Evolutionary conservation across 2,888 invertebrate species (phyloP).

Genomic region (Drosophila borealis): DNA sequence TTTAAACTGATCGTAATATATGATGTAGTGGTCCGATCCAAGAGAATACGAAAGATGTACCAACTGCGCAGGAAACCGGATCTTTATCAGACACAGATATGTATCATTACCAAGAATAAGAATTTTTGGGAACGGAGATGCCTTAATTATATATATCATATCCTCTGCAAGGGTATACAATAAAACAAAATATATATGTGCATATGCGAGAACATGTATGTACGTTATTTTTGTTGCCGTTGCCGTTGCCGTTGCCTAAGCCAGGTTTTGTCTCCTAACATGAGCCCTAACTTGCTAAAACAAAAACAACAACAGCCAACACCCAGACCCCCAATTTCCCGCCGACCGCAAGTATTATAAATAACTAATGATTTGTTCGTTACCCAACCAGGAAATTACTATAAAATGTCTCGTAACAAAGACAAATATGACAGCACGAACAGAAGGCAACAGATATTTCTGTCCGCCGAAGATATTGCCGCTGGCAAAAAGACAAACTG

Average conservation of each 20-base stretch:
- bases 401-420: constrained; percentile 91
- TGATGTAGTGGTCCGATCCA: too few species aligned
- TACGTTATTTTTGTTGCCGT: constrained; percentile 57
- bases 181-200: constrained; percentile 26
- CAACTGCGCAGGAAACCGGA: too few species aligned
- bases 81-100: too few species aligned
- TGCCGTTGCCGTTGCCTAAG: constrained; percentile 52
- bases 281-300: constrained; percentile 78
- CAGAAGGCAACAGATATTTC: constrained; percentile 94
- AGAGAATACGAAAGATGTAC: too few species aligned
- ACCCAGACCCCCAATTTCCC: constrained; percentile 19
- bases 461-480: constrained; percentile 96
- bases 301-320: constrained; percentile 33
- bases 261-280: constrained; percentile 76
- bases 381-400: constrained; percentile 82
- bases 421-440: constrained; percentile 95
- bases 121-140: neutral
- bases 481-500: constrained; percentile 96
- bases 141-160: neutral
- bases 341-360: neutral
- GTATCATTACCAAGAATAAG: too few species aligned
- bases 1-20: too few species aligned
- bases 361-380: constrained; percentile 21
- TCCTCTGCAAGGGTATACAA: constrained; percentile 21
- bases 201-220: constrained; percentile 20